Percentiles rank a stretch among this genome's conserved stretches.
phyloP scores from a whole-genome alignment of 2,113 vertebrate species.

The Ctenomys sociabilis region DNA sequence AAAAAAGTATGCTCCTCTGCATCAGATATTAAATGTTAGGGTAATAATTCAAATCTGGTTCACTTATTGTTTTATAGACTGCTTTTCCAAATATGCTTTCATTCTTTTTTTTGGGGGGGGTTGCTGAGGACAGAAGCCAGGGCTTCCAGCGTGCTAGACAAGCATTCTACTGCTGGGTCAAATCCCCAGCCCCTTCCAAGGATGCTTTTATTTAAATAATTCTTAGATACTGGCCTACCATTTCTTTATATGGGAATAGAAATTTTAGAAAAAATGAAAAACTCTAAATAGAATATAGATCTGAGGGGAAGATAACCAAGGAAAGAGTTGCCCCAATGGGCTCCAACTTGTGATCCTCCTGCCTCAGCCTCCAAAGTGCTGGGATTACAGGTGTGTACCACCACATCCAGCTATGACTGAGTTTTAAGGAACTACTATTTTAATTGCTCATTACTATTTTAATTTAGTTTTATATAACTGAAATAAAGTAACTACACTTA shows the following conservation, averaged over 20 bases:
- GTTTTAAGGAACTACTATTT: conserved; percentile 37
- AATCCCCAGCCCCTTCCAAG: too few species aligned
- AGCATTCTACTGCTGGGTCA: too few species aligned
- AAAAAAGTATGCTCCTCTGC: background rate
- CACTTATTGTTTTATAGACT: background rate
- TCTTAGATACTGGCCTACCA: background rate
- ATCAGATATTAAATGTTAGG: conserved; percentile 20
- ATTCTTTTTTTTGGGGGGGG: too few species aligned
- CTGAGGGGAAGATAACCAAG: conserved; percentile 7
- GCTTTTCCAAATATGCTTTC: conserved; percentile 21
- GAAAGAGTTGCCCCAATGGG: background rate
- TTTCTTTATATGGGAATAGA: background rate
- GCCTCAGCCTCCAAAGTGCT: background rate
- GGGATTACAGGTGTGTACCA: background rate
- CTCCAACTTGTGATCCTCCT: background rate
- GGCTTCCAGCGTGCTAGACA: too few species aligned
- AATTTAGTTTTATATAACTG: background rate
- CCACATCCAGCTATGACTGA: background rate
- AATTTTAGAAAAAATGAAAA: conserved; percentile 34
- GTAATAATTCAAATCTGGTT: conserved; percentile 23
- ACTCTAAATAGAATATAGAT: background rate
- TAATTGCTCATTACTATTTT: background rate
- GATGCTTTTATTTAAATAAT: conserved; percentile 40
- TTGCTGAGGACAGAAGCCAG: too few species aligned
- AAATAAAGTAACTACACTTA: conserved; percentile 32